phyloP scores from a whole-genome alignment of 2,113 vertebrate genomes.

The Hippocampus zosterae region DNA sequence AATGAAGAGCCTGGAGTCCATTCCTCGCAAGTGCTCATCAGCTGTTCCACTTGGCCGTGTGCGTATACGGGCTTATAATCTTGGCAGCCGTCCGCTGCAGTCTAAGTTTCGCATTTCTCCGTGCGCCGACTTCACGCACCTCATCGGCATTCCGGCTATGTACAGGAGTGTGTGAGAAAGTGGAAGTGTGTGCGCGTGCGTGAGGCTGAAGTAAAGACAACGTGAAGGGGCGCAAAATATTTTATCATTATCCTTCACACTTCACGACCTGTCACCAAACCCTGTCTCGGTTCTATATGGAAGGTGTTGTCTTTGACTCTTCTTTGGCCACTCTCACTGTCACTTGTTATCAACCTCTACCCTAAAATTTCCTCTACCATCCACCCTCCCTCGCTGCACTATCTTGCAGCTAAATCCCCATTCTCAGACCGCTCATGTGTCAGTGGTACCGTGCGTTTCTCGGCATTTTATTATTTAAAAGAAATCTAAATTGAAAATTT shows the following conservation, averaged over 20 bases:
- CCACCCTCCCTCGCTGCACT: not conserved
- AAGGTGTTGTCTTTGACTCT: constrained; percentile 6
- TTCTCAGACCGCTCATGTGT: constrained; percentile 32
- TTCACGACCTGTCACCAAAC: constrained; percentile 18
- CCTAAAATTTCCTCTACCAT: too few relatives aligned
- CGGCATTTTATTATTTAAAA: not conserved
- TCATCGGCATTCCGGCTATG: constrained; percentile 57
- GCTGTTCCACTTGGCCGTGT: constrained; percentile 12
- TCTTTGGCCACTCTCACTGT: not conserved
- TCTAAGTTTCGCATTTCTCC: constrained; percentile 70
- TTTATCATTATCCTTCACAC: constrained; percentile 30
- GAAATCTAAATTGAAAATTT: constrained; percentile 22
- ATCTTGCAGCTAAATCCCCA: constrained; percentile 30
- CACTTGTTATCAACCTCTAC: not conserved
- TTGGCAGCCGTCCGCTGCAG: constrained; percentile 60
- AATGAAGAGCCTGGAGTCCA: not conserved
- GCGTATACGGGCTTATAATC: constrained; percentile 31
- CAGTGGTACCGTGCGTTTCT: constrained; percentile 6
- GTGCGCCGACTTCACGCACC: constrained; percentile 52
- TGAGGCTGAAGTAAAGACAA: constrained; percentile 25
- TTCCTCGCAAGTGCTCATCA: constrained; percentile 9
- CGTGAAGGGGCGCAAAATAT: constrained; percentile 11
- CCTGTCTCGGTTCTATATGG: constrained; percentile 8
- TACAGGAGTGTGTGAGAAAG: constrained; percentile 23
- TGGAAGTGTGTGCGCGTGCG: constrained; percentile 17